A percentile compares a stretch with the other conserved stretches of the same genome.
Conservation (phyloP, 2,113 vertebrate genomes). For the Gymnarchus niloticus region DNA sequence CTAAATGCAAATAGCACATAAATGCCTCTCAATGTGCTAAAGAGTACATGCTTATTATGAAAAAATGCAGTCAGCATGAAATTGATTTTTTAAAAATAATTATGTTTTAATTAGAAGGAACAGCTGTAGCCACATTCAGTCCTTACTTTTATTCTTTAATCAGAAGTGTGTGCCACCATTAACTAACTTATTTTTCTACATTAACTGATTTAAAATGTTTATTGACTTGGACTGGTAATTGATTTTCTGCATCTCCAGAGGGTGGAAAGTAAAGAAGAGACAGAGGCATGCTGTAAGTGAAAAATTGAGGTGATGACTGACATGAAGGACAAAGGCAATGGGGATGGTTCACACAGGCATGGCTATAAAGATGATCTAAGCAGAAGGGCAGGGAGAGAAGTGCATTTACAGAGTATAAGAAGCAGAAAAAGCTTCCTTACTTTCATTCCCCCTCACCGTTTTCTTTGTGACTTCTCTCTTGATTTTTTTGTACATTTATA, state of each 20-base stretch:
- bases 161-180: slow-evolving; percentile 2
- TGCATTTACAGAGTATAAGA: background rate
- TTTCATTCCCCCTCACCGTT: background rate
- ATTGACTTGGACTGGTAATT: slow-evolving; percentile 8
- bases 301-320: background rate
- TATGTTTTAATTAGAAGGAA: slow-evolving; percentile 22
- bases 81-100: slow-evolving; percentile 22
- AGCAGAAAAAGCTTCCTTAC: background rate
- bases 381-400: background rate
- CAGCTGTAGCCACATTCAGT: background rate
- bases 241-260: slow-evolving; percentile 13
- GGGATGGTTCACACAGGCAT: no score
- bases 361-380: background rate
- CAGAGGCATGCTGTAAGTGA: background rate
- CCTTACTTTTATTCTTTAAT: slow-evolving; percentile 16
- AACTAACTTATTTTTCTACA: slow-evolving; percentile 5
- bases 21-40: background rate
- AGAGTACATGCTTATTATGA: slow-evolving; percentile 5
- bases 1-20: background rate
- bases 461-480: background rate
- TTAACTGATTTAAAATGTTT: slow-evolving; percentile 20
- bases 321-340: background rate
- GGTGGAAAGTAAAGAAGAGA: background rate
- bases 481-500: background rate
- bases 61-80: slow-evolving; percentile 11